phyloP scores from a whole-genome alignment of 2,113 vertebrate genomes.

The Salvelinus fontinalis region DNA sequence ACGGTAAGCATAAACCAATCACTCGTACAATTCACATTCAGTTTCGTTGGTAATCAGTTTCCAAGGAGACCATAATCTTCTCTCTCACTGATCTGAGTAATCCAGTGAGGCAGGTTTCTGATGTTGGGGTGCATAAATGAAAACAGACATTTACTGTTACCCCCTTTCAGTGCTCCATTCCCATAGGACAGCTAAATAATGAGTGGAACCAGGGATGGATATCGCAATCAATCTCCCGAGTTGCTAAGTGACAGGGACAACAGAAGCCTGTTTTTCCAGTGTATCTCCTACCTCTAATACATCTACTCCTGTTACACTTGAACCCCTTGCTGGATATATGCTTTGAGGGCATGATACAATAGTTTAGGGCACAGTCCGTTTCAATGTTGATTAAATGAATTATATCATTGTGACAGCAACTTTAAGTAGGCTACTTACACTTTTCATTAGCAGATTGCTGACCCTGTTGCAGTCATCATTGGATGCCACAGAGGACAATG shows the following conservation, averaged over 20 bases:
- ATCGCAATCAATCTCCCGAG: slow-evolving; percentile 42
- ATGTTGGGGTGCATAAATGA: slow-evolving; percentile 14
- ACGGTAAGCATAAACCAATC: neutral
- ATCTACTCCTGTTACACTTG: slow-evolving; percentile 25
- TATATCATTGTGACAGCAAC: neutral
- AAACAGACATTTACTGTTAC: slow-evolving; percentile 18
- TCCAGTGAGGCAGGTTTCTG: neutral
- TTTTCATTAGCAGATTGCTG: neutral
- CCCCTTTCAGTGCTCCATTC: neutral
- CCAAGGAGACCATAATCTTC: neutral
- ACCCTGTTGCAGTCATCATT: neutral
- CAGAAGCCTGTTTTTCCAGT: slow-evolving; percentile 12
- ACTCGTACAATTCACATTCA: neutral
- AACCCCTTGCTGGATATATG: slow-evolving; percentile 6
- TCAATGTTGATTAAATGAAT: neutral
- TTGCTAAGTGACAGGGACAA: slow-evolving; percentile 41
- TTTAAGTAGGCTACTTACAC: neutral
- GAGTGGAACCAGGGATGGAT: slow-evolving; percentile 33
- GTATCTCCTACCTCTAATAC: slow-evolving; percentile 21
- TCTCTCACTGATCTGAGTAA: neutral
- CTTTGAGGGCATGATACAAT: slow-evolving; percentile 26
- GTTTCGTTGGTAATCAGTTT: neutral
- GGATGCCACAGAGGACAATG: neutral
- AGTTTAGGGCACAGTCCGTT: neutral
- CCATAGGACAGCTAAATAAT: slow-evolving; percentile 25